Evolutionary conservation across 2,113 vertebrate genomes (phyloP).

Genomic region (Labrus mixtus): DNA sequence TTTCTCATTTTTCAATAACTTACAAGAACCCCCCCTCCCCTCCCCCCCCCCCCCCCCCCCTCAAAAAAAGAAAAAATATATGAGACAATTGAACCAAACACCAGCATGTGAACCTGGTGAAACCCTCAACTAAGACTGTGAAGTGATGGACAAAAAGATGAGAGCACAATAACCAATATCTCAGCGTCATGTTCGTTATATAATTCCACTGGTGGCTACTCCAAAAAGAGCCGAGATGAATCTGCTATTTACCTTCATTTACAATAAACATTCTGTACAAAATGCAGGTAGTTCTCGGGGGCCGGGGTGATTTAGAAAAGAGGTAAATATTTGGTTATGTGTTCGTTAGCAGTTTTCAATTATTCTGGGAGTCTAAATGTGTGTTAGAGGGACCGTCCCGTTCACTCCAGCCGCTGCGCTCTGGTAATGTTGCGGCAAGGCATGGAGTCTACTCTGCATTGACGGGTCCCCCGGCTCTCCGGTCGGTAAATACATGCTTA

Average conservation of each 20-base stretch:
- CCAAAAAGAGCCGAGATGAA: conserved; percentile 80
- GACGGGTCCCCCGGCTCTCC: conserved; percentile 93
- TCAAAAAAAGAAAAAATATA: no score
- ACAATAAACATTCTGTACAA: conserved; percentile 93
- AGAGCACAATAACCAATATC: conserved; percentile 85
- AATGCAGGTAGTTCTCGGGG: conserved; percentile 85
- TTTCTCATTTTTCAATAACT: conserved; percentile 80
- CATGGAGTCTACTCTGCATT: conserved; percentile 94
- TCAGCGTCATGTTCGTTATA: conserved; percentile 80
- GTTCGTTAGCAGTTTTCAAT: conserved; percentile 82
- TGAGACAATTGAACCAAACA: conserved; percentile 68
- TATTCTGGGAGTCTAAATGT: conserved; percentile 87
- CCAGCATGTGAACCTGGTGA: conserved; percentile 82
- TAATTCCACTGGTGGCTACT: conserved; percentile 77
- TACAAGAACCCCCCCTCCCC: conserved; percentile 60
- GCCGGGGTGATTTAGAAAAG: conserved; percentile 84
- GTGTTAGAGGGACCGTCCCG: conserved; percentile 97
- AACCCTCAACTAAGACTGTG: conserved; percentile 77
- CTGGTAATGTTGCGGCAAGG: conserved; percentile 96
- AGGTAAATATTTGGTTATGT: conserved; percentile 89
- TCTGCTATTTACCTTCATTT: conserved; percentile 86
- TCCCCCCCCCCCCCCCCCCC: conserved; percentile 2
- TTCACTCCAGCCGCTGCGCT: conserved; percentile 93
- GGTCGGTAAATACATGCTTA: conserved; percentile 99
- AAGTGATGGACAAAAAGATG: conserved; percentile 81